These are phyloP conservation scores for Trichopoda pennipes DNA, from an alignment of 2,888 invertebrate genomes.

Conservation along the genomic window DNA sequence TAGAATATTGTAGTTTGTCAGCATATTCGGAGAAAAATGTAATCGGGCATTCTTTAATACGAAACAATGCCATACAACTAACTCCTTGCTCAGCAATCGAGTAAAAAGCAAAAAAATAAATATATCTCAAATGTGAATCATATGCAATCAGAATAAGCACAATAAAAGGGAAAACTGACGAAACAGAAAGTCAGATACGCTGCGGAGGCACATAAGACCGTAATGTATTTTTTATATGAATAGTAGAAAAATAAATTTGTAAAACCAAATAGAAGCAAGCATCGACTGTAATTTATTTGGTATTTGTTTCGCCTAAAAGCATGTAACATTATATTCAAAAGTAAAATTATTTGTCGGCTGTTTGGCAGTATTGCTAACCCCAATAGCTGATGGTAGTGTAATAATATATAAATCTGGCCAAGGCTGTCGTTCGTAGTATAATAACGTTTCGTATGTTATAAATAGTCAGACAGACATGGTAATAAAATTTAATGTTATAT, in stretches of 20 bases:
- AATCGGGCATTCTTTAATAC: background rate
- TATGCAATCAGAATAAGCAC: background rate
- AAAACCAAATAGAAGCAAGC: background rate
- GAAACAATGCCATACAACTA: constrained; percentile 12
- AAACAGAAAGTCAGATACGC: too few relatives aligned
- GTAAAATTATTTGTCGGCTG: background rate
- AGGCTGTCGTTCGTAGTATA: constrained; percentile 17
- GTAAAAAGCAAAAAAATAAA: constrained; percentile 2
- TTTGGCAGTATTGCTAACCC: background rate
- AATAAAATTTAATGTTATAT: constrained; percentile 24
- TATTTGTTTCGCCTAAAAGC: constrained; percentile 23
- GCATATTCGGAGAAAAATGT: background rate
- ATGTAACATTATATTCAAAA: background rate
- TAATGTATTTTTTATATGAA: background rate
- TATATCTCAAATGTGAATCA: constrained; percentile 2
- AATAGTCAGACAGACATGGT: background rate
- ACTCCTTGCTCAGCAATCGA: background rate
- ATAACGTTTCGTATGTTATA: constrained; percentile 3
- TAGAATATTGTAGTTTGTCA: background rate
- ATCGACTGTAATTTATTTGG: constrained; percentile 6
- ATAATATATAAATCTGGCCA: constrained; percentile 12
- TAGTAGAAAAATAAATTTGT: background rate
- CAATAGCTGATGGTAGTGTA: background rate
- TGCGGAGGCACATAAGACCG: too few relatives aligned
- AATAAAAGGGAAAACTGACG: too few relatives aligned